Conservation (phyloP, 2,113 vertebrate genomes). For the Cyanistes caeruleus region DNA sequence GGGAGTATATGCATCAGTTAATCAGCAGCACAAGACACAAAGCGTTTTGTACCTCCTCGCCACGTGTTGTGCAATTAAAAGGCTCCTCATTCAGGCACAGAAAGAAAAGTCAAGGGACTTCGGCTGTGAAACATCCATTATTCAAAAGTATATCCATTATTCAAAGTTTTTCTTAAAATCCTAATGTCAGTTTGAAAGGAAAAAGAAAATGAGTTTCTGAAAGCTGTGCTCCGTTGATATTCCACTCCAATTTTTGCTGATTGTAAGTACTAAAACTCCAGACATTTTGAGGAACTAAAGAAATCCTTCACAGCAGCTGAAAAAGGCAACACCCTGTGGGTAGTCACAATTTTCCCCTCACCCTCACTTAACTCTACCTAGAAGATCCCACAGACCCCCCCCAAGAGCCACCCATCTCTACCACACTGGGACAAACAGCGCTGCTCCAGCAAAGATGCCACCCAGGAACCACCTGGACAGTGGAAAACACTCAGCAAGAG, state of each 20-base stretch:
- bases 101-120: conserved; percentile 59
- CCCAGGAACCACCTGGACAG: rapidly evolving
- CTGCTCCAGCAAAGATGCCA: not conserved
- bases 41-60: conserved; percentile 41
- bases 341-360: not conserved
- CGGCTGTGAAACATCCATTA: conserved; percentile 53
- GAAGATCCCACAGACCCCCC: not conserved
- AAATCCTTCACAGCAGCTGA: not conserved
- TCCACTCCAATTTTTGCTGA: conserved; percentile 36
- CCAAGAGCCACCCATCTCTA: not conserved
- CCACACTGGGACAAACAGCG: not conserved
- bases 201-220: conserved; percentile 58
- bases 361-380: not conserved
- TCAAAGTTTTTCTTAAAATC: conserved; percentile 63
- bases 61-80: conserved; percentile 59
- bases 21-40: conserved; percentile 38
- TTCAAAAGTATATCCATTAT: conserved; percentile 70
- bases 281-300: not conserved
- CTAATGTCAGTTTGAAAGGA: conserved; percentile 60
- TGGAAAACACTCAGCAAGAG: not conserved
- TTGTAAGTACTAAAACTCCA: conserved; percentile 30
- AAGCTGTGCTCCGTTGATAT: conserved; percentile 35
- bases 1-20: not conserved
- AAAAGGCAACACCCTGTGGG: not conserved
- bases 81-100: conserved; percentile 43